Evolutionary conservation across 2,888 invertebrate genomes (phyloP), one percentile per base, ranked within the genome.

Genomic region (Syrista parreyssii): DNA sequence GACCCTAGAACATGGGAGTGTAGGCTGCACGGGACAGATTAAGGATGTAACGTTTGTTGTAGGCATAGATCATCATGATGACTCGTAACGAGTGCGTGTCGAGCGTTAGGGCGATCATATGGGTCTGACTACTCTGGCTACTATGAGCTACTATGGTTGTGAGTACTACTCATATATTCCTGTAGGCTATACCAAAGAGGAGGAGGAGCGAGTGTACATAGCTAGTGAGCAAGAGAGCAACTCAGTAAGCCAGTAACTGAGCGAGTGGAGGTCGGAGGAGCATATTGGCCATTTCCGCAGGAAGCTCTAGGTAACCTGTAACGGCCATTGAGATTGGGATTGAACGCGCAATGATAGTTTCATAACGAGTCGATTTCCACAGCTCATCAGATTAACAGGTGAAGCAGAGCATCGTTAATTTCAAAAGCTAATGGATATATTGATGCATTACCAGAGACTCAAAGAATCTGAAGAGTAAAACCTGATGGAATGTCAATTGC

Each of bases 221-320:
- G 86, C 83, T 73, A 79, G 79, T 76, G 78, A 71, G 71, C 71
- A 71, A 33, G 71, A 71, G 71, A 71, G 71, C 71, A 33, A 71
- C n/a, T 33, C 79, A 79, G 79, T 75, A 80, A 79, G 79, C 79
- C 82, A 82, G 84, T 83, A 82, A 86, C 85, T 84, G 86, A 85
- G 85, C 81, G 86, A 88, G 88, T 87, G 87, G 88, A 88, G 88
- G 88, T 88, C 87, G 88, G 87, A 87, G 88, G 87, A 86, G 86
- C 89, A 89, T 89, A 89, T 89, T 89, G 89, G 88, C 87, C 86
- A 89, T 89, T 89, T 89, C 89, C 89, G 89, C 89, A 89, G 89
- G 89, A 89, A 89, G 88, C 86, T 88, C 88, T 89, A 89, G 89
- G 89, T 89, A 89, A 89, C 89, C 89, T 89, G 88, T 85, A 89